Conservation (phyloP, 2,888 invertebrate species). For the Halictus ligatus region DNA sequence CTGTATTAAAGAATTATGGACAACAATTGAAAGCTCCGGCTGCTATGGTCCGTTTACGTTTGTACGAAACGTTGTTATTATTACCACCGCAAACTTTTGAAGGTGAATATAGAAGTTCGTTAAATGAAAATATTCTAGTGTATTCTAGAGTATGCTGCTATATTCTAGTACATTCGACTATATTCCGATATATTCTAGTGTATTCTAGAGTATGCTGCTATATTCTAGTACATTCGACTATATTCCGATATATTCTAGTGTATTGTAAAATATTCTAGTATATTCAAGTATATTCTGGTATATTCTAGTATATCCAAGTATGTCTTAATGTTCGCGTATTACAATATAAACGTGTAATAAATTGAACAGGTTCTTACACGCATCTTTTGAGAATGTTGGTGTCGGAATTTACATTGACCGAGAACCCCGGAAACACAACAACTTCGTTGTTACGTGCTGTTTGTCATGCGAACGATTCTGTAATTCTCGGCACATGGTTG, state of each 20-base stretch:
- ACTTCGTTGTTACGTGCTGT: conserved; percentile 93
- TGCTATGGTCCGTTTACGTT: conserved; percentile 95
- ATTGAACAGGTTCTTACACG: conserved; percentile 89
- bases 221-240: too few relatives aligned
- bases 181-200: too few relatives aligned
- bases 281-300: too few relatives aligned
- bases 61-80: conserved; percentile 94
- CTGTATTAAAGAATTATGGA: conserved; percentile 94
- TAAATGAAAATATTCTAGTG: conserved; percentile 9
- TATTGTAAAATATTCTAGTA: too few relatives aligned
- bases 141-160: too few relatives aligned
- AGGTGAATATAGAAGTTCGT: conserved; percentile 84
- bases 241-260: too few relatives aligned
- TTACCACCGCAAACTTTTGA: conserved; percentile 93
- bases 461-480: conserved; percentile 95
- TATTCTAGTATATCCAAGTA: too few relatives aligned
- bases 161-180: too few relatives aligned
- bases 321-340: background rate
- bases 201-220: too few relatives aligned
- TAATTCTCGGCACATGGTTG: conserved; percentile 97
- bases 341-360: conserved; percentile 16
- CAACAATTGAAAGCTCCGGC: conserved; percentile 97
- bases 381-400: conserved; percentile 95
- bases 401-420: conserved; percentile 97
- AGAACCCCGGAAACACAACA: conserved; percentile 96